phyloP scores from a whole-genome alignment of 2,113 vertebrate genomes.

The Chamaetylas fuelleborni region DNA sequence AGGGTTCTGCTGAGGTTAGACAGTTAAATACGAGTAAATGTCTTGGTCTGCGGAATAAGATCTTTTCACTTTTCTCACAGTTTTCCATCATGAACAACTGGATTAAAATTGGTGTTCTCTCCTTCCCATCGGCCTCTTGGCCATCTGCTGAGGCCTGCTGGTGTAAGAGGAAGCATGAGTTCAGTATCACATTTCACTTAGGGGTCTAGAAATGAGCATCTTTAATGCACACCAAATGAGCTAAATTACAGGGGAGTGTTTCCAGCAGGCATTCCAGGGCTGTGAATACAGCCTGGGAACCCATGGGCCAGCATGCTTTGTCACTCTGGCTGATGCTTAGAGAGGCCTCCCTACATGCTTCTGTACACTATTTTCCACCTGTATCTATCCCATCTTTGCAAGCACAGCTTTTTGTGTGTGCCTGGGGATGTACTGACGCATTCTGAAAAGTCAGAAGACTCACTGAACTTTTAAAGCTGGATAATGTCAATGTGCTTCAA shows the following conservation, averaged over 20 bases:
- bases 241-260: slow-evolving; percentile 16
- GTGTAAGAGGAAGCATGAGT: neutral
- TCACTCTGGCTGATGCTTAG: neutral
- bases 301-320: neutral
- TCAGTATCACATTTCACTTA: neutral
- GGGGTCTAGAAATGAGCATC: neutral
- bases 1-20: neutral
- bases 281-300: neutral
- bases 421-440: neutral
- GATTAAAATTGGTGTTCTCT: neutral
- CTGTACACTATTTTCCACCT: neutral
- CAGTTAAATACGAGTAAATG: neutral
- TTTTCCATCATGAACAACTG: neutral
- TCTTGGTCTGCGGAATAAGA: neutral
- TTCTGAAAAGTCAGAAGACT: neutral
- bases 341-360: neutral
- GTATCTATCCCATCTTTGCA: neutral
- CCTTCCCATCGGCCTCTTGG: neutral
- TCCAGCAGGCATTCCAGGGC: neutral
- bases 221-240: neutral
- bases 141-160: neutral
- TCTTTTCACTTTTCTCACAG: neutral
- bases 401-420: neutral
- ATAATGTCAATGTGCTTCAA: neutral
- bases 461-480: neutral